Evolutionary conservation across 2,888 invertebrate genomes (phyloP).

Genomic region (Conistra vaccinii): DNA sequence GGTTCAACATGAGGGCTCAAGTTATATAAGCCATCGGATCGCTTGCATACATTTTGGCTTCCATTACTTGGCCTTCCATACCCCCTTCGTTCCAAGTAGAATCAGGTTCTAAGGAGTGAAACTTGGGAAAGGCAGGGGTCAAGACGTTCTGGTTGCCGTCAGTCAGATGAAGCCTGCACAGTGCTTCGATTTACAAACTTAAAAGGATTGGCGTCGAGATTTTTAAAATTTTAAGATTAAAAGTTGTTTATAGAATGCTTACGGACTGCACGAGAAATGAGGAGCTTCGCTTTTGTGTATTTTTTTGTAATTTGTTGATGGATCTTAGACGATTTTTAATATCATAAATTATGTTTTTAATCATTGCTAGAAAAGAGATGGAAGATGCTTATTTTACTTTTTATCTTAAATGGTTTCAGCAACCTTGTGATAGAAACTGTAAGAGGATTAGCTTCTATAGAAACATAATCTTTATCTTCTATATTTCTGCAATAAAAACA

Average conservation of each 20-base stretch:
- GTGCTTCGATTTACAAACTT: slow-evolving; percentile 81
- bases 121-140: slow-evolving; percentile 59
- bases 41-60: slow-evolving; percentile 78
- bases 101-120: slow-evolving; percentile 68
- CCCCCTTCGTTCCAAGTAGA: slow-evolving; percentile 60
- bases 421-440: background rate
- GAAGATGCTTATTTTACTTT: background rate
- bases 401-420: background rate
- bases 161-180: slow-evolving; percentile 81
- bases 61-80: slow-evolving; percentile 67
- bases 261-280: slow-evolving; percentile 41
- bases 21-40: slow-evolving; percentile 69
- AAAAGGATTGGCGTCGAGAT: slow-evolving; percentile 81
- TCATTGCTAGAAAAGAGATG: background rate
- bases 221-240: slow-evolving; percentile 73
- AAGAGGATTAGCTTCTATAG: background rate
- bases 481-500: slow-evolving; percentile 12
- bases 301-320: slow-evolving; percentile 19
- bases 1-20: slow-evolving; percentile 68
- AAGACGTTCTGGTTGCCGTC: slow-evolving; percentile 72
- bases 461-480: background rate
- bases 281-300: background rate
- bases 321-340: background rate
- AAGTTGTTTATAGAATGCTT: slow-evolving; percentile 58
- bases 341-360: slow-evolving; percentile 4